These are phyloP conservation scores for Palythoa grandis DNA, from an alignment of 92 coral and sea anemone genomes.

Conservation along the genomic window DNA sequence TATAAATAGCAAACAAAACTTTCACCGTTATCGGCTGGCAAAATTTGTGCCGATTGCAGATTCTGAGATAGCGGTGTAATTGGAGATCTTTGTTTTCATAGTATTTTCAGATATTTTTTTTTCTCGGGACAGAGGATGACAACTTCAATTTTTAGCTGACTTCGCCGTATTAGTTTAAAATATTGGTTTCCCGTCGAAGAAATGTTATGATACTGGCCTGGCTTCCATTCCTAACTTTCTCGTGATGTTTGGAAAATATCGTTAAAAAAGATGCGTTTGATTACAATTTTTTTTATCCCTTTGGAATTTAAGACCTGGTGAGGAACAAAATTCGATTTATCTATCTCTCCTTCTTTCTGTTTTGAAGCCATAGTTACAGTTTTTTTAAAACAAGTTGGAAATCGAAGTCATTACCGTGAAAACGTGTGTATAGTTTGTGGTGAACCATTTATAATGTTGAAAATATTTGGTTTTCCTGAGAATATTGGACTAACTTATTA, in stretches of 20 bases:
- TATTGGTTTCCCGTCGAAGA: slow-evolving; percentile 27
- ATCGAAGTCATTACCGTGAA: background rate
- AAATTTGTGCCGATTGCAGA: slow-evolving; percentile 21
- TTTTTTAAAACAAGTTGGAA: background rate
- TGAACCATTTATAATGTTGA: slow-evolving; percentile 30
- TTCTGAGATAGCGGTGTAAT: slow-evolving; percentile 16
- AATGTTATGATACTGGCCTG: slow-evolving; percentile 22
- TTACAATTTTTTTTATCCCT: background rate
- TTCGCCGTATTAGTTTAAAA: background rate
- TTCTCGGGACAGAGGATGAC: background rate
- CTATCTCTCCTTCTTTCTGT: too few species aligned
- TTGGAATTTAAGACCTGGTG: background rate
- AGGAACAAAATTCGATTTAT: background rate
- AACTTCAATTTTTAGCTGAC: background rate
- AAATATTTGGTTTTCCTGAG: slow-evolving; percentile 49
- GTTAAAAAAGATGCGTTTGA: background rate
- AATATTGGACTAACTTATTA: slow-evolving; percentile 31
- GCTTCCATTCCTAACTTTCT: slow-evolving; percentile 2
- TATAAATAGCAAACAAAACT: slow-evolving; percentile 23
- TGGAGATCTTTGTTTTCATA: slow-evolving; percentile 21
- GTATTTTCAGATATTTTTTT: background rate
- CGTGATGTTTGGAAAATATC: slow-evolving; percentile 23
- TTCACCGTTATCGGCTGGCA: background rate
- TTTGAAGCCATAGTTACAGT: too few species aligned
- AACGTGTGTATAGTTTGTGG: slow-evolving; percentile 26